Evolutionary conservation across 1,140 invertebrate species (phyloP).

Genomic region (Drosophila pandora): DNA sequence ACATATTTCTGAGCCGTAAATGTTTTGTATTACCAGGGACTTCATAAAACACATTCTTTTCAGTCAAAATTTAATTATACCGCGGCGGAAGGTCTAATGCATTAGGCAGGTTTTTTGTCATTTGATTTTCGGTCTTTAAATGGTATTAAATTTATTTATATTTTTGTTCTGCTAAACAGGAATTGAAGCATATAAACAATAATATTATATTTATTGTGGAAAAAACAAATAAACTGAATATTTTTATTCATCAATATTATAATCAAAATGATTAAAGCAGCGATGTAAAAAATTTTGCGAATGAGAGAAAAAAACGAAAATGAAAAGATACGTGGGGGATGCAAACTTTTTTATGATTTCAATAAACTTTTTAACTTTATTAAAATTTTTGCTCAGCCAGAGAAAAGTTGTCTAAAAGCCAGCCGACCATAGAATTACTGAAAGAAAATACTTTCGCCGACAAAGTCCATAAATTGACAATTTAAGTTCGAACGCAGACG

Average conservation of each 20-base stretch:
- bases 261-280: slow-evolving; percentile 25
- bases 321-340: background rate
- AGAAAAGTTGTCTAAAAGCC: slow-evolving; percentile 75
- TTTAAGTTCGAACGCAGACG: slow-evolving; percentile 63
- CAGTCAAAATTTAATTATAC: background rate
- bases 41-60: too few relatives aligned
- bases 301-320: background rate
- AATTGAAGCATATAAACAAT: background rate
- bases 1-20: slow-evolving; percentile 63
- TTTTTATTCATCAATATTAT: background rate
- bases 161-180: background rate
- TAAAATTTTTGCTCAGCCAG: slow-evolving; percentile 74
- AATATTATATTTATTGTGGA: too few relatives aligned
- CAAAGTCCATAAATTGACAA: slow-evolving; percentile 76
- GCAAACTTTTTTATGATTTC: slow-evolving; percentile 73
- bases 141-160: too few relatives aligned
- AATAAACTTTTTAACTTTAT: slow-evolving; percentile 82
- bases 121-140: too few relatives aligned
- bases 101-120: too few relatives aligned
- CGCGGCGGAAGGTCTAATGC: background rate
- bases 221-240: background rate
- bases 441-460: slow-evolving; percentile 76
- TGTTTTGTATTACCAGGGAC: slow-evolving; percentile 27
- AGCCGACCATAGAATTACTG: slow-evolving; percentile 81
- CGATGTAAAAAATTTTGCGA: slow-evolving; percentile 2